Base-by-base conservation (phyloP, 2,888 invertebrate genomes). In the Ophioninae sp. region DNA sequence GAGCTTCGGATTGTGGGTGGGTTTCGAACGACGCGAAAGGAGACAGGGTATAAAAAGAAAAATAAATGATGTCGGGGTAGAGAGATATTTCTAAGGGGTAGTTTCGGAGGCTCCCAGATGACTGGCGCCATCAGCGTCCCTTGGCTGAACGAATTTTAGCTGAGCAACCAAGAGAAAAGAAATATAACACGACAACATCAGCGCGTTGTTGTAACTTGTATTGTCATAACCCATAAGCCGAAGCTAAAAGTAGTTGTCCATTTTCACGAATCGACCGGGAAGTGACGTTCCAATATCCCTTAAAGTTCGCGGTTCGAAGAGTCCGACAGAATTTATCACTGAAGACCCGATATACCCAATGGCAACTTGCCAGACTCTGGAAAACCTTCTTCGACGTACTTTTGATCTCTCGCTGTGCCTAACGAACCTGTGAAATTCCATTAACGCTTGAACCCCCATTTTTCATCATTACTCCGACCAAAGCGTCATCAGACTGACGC, bases 71-170 rank as follows among this genome's bases (percentile, higher is more conserved):
- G 61, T 69, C 59, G 62, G 44, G 73, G 56, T 21, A 68, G 74
- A 61, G 39, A 76, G 75, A 68, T 21, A 69, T 74, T 75, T 65
- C 65, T 56, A 50, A 70, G 76, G 80, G 83, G 76, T 69, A 72
- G 70, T 82, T 72, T 78, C 37, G 37, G 79, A 68, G 85, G 82
- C 83, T 83, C 82, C 85, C 64, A 50, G 82, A 83, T 73, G 81
- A 72, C 83, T 82, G 86, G 86, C 86, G 86, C 86, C 86, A 62
- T 37, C 70, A 39, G 7, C 44, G 56, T 78, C 67, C 59, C 30
- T 68, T 56, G 8, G 8, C 13, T 7, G 8, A 65, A 62, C 39
- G 57, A 56, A 67, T 75, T 41, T 65, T 39, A 75, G 75, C 65
- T 39, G 75, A 59, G 21, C 57, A 37, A 10, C 59, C 68, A 59